A percentile compares a stretch with the other conserved stretches of the same genome.
Conservation (phyloP, 2,113 vertebrate species). For the Procavia capensis region DNA sequence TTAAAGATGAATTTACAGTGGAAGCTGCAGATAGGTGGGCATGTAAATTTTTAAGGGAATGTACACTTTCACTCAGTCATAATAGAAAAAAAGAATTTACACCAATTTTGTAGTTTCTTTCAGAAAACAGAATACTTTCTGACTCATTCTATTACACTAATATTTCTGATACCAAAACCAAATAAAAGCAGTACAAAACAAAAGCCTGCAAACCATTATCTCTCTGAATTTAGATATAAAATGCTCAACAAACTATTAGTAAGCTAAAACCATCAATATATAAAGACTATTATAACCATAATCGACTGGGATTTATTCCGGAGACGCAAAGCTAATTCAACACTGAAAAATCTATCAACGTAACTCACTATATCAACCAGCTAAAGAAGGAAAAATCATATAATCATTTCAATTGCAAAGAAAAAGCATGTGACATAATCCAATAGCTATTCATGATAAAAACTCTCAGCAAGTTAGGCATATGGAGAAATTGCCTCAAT, state of each 20-base stretch:
- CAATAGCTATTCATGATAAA: background rate
- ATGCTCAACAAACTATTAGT: background rate
- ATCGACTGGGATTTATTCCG: background rate
- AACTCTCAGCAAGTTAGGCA: constrained; percentile 6
- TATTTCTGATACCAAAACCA: background rate
- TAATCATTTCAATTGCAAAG: background rate
- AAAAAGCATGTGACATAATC: background rate
- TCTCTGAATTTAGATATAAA: background rate
- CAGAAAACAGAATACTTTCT: background rate
- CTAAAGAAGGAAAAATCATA: background rate
- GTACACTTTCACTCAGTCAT: too few relatives aligned
- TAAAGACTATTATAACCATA: background rate
- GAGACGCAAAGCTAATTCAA: background rate
- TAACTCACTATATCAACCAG: background rate
- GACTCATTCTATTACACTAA: background rate
- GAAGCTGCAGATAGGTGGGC: too few relatives aligned
- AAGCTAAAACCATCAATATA: background rate
- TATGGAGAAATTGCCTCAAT: background rate
- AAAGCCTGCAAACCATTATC: background rate
- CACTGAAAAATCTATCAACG: background rate
- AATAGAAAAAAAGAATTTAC: background rate
- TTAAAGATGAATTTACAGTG: background rate
- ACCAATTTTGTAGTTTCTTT: background rate
- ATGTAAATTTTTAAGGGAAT: too few relatives aligned
- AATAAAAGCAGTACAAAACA: background rate